phyloP scores from a whole-genome alignment of 53 echinoderm and acorn worm genomes.

The Echinometra lucunter region DNA sequence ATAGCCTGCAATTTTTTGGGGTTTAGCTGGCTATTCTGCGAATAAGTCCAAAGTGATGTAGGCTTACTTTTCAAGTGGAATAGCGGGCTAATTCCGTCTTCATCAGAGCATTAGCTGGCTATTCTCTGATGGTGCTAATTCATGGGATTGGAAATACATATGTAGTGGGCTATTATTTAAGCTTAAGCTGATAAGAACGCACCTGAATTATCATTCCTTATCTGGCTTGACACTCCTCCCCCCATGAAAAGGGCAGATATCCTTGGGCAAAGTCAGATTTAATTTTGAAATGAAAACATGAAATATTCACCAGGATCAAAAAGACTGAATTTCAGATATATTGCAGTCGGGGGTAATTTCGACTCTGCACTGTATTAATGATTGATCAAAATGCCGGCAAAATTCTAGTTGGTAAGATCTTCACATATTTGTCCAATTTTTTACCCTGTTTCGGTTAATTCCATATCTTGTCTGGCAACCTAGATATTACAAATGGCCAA shows the following conservation, averaged over 20 bases:
- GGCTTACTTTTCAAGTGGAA: no score
- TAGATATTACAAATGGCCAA: slow-evolving; percentile 14
- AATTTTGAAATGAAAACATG: neutral
- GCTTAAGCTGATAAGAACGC: no score
- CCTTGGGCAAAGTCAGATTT: neutral
- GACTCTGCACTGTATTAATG: neutral
- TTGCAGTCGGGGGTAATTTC: neutral
- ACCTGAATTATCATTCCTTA: no score
- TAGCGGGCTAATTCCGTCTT: no score
- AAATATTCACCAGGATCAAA: neutral
- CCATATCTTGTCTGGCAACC: slow-evolving; percentile 46
- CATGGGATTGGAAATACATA: no score
- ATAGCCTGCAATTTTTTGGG: no score
- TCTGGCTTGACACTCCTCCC: no score
- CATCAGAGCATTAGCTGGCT: no score
- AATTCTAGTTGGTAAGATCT: neutral
- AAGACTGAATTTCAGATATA: neutral
- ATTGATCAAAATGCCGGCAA: slow-evolving; percentile 25
- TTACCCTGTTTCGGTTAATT: neutral
- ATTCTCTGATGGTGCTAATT: no score
- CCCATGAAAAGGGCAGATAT: neutral
- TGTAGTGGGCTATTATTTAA: no score
- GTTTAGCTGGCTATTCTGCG: no score
- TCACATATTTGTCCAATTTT: neutral
- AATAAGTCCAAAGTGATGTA: no score